Base-by-base conservation (phyloP, 2,113 vertebrate genomes). In the Festucalex cinctus region DNA sequence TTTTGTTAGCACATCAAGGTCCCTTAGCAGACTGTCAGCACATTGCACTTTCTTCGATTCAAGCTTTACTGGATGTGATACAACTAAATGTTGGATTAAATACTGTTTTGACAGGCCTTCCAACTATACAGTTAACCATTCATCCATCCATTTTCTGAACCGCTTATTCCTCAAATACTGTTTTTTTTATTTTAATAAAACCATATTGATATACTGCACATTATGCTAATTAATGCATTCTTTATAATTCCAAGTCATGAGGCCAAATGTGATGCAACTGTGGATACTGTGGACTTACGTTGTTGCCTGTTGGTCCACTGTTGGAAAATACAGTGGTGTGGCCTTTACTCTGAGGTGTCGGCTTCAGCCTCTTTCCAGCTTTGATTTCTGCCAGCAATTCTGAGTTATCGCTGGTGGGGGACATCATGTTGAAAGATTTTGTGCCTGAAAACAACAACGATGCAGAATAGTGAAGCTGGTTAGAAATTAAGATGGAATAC, bases 361-460 rank as follows among this genome's bases (percentile, higher is more conserved):
- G 96, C 91, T 98, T 99, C 72, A 99, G 92, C 82, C 91, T 95
- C 82, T 94, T 98, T 80, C 96, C 96, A 0, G 96, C 96, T 87
- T 99, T 98, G 87, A 99, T 98, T 88, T 98, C 97, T 1, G 97
- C 97, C 92, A 99, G 90, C 43, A 98, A 93, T 89, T 99, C 96
- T 0, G 95, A 95, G 87, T 99, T 99, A 92, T 99, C 97, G 0
- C 95, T 94, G 0, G 95, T 95, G 20, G 97, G 97, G 85, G 96
- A 95, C 95, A 98, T 98, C 97, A 99, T 99, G 91, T 99, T 99
- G 94, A 99, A 99, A 68, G 97, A 99, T 85, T 97, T 98, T 85
- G 93, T 92, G 89, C 97, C 97, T 99, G 88, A 3, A 37, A 13
- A 59, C 75, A 78, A 79, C 68, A 68, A 72, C 9, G 8, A 9